Evolutionary conservation across 2,797 vertebrate species (phyloP).

Genomic region (Mareca strepera): DNA sequence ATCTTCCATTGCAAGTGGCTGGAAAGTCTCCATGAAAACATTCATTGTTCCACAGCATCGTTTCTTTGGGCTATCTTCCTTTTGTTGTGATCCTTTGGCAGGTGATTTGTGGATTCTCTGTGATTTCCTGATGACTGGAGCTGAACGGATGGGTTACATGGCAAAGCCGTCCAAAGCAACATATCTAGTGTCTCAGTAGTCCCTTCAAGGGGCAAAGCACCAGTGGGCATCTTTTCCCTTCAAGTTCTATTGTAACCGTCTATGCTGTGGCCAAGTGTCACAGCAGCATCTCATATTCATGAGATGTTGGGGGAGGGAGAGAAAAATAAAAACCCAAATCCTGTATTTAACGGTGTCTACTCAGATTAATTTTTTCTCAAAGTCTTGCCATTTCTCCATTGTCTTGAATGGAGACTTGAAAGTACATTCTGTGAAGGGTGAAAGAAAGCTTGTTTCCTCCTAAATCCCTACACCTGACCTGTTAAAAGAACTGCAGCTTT

Average conservation of each 20-base stretch:
- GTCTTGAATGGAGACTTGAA: neutral
- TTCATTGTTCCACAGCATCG: neutral
- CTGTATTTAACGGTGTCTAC: neutral
- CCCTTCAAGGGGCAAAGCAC: neutral
- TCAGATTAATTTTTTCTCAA: neutral
- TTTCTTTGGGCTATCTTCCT: neutral
- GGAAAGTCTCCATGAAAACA: slow-evolving; percentile 50
- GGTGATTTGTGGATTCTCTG: neutral
- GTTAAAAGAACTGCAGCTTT: neutral
- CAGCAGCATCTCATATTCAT: neutral
- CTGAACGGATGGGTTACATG: neutral
- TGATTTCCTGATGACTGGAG: neutral
- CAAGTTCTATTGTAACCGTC: neutral
- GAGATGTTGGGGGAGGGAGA: neutral
- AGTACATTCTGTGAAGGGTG: neutral
- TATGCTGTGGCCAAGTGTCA: neutral
- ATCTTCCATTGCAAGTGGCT: neutral
- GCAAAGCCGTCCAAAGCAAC: slow-evolving; percentile 16
- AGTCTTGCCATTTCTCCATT: neutral
- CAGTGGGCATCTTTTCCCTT: slow-evolving; percentile 16
- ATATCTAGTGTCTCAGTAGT: neutral
- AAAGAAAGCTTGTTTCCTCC: neutral
- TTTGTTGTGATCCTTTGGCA: neutral
- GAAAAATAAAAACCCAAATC: neutral
- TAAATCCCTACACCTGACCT: neutral